Percentiles rank a stretch among this genome's conserved stretches.
Conservation (phyloP, 2,888 invertebrate genomes). For the Machimus atricapillus region DNA sequence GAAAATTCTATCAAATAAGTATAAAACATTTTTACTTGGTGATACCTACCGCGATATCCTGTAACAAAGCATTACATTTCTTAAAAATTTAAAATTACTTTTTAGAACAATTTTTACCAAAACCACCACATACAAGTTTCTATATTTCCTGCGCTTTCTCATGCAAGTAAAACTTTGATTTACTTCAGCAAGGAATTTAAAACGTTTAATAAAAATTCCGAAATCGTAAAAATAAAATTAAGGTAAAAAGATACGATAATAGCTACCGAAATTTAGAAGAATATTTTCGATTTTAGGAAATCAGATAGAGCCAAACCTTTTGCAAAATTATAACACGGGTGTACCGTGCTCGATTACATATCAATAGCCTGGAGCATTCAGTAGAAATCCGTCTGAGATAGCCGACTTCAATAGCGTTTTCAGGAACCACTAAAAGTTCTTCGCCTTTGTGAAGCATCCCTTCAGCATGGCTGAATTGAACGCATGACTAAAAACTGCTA, state of each 20-base stretch:
- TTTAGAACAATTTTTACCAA: too few relatives aligned
- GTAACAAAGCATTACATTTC: too few relatives aligned
- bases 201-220: too few relatives aligned
- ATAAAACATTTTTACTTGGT: too few relatives aligned
- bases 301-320: not conserved
- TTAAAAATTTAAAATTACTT: too few relatives aligned
- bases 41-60: too few relatives aligned
- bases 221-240: too few relatives aligned
- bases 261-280: not conserved
- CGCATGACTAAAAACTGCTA: not conserved
- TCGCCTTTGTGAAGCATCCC: not conserved
- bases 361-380: not conserved
- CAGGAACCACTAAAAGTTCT: not conserved
- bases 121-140: too few relatives aligned
- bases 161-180: too few relatives aligned
- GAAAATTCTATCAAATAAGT: too few relatives aligned
- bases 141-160: too few relatives aligned
- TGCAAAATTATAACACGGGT: not conserved
- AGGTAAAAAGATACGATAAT: not conserved
- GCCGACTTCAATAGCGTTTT: not conserved
- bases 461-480: not conserved
- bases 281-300: not conserved
- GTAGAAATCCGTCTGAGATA: not conserved
- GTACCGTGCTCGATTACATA: not conserved
- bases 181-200: too few relatives aligned